Evolutionary conservation across 1,140 invertebrate genomes (phyloP), one percentile per base, ranked within the genome.

Genomic region (Nebria ingens): DNA sequence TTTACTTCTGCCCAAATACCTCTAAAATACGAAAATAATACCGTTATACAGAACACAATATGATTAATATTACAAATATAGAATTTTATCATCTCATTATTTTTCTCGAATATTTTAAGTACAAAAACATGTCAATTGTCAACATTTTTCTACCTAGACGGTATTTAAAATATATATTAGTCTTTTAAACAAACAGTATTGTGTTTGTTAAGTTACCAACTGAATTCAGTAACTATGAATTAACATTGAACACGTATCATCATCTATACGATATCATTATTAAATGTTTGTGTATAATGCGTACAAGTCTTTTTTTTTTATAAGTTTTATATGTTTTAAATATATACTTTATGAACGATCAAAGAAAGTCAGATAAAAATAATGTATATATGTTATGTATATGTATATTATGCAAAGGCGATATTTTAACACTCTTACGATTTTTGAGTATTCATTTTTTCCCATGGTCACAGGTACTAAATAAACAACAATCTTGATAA

Each of bases 231-330:
- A 45, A 45, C 40, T 45, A n/a, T 34, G 9, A 17, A 45, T 6
- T 45, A 11, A 45, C 40, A 45, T 17, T 45, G 40, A 45, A 45
- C 40, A 45, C 40, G 40, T 45, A 45, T 45, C 40, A n/a, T n/a
- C n/a, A 45, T 11, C 40, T 45, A 45, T 45, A 45, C 15, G 40
- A 45, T 45, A 45, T 45, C 25, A 34, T 34, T n/a, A 45, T 45
- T 12, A 12, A 12, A 45, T 45, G 25, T 29, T 6, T 29, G 25
- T 29, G 13, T 29, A 13, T 29, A 12, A 11, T 45, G 17, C 40
- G 15, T 45, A 17, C 40, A 45, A 45, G 40, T 45, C 40, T 45
- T 45, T 45, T 11, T 12, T 11, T 45, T 45, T 12, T 45, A 12
- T 45, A n/a, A n/a, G n/a, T n/a, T n/a, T n/a, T n/a, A n/a, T n/a